Evolutionary conservation across 2,888 invertebrate genomes (phyloP).

Genomic region (Sarcophaga carnaria): DNA sequence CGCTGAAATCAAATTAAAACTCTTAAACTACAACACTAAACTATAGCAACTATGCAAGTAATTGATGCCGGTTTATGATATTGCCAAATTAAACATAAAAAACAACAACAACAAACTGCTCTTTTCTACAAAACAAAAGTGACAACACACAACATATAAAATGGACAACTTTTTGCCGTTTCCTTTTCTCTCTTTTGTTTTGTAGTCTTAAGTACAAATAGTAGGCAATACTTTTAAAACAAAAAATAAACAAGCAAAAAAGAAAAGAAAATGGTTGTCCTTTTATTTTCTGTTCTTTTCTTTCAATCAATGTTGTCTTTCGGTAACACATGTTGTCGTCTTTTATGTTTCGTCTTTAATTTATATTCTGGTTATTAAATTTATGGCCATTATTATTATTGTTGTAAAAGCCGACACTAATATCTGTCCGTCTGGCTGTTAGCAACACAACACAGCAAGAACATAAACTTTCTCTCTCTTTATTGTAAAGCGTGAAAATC

Average conservation of each 20-base stretch:
- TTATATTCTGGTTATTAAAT: neutral
- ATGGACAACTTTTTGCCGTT: slow-evolving; percentile 51
- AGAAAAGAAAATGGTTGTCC: slow-evolving; percentile 26
- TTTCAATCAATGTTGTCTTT: slow-evolving; percentile 3
- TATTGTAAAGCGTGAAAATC: neutral
- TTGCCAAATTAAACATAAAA: slow-evolving; percentile 63
- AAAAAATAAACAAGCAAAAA: slow-evolving; percentile 1
- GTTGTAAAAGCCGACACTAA: no score
- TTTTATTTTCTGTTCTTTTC: slow-evolving; percentile 1
- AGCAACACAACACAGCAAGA: no score
- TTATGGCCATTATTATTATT: no score
- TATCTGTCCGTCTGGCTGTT: no score
- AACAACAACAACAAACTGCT: slow-evolving; percentile 18
- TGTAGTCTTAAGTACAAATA: no score
- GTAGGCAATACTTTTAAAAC: no score
- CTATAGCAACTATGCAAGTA: slow-evolving; percentile 14
- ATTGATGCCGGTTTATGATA: slow-evolving; percentile 66
- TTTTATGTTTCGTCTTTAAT: slow-evolving; percentile 40
- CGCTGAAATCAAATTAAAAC: slow-evolving; percentile 50
- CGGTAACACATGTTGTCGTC: slow-evolving; percentile 57
- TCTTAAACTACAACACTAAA: slow-evolving; percentile 28
- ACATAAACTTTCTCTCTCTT: no score
- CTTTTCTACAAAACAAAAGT: neutral
- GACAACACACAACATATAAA: slow-evolving; percentile 22
- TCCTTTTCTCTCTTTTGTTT: no score